These are phyloP conservation scores for Alosa sapidissima DNA, from an alignment of 2,797 vertebrate genomes.

Conservation along the genomic window DNA sequence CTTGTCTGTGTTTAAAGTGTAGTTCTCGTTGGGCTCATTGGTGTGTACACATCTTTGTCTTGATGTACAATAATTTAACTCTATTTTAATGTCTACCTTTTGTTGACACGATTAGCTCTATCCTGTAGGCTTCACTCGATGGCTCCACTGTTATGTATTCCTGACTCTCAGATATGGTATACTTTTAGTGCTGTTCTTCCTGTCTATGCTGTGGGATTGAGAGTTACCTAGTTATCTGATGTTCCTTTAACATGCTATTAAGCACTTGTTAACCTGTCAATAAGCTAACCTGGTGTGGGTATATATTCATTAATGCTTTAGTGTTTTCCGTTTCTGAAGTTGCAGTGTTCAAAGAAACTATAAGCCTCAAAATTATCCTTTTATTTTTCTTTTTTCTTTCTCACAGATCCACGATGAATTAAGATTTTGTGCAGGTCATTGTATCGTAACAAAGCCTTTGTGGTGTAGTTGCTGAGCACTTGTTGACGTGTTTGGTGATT, in stretches of 20 bases:
- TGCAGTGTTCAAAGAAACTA: conserved; percentile 8
- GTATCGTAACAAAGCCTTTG: background rate
- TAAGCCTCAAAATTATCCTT: conserved; percentile 1
- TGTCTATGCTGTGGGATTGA: conserved; percentile 15
- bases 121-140: conserved; percentile 78
- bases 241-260: conserved; percentile 65
- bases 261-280: conserved; percentile 65
- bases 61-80: conserved; percentile 27
- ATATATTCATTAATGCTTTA: background rate
- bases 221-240: conserved; percentile 41
- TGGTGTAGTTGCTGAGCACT: background rate
- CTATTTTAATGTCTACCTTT: conserved; percentile 80
- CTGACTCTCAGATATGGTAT: conserved; percentile 15
- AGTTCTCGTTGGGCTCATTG: conserved; percentile 87
- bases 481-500: background rate
- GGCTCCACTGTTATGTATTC: conserved; percentile 12
- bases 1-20: conserved; percentile 95
- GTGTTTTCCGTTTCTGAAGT: conserved; percentile 4
- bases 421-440: background rate
- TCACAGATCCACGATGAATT: background rate
- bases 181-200: conserved; percentile 22
- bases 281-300: conserved; percentile 66
- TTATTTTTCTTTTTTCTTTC: background rate
- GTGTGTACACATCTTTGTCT: conserved; percentile 82
- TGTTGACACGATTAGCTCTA: conserved; percentile 69